These are phyloP conservation scores for Thymelicus lineola DNA, from an alignment of 2,888 invertebrate genomes.

Conservation along the genomic window DNA sequence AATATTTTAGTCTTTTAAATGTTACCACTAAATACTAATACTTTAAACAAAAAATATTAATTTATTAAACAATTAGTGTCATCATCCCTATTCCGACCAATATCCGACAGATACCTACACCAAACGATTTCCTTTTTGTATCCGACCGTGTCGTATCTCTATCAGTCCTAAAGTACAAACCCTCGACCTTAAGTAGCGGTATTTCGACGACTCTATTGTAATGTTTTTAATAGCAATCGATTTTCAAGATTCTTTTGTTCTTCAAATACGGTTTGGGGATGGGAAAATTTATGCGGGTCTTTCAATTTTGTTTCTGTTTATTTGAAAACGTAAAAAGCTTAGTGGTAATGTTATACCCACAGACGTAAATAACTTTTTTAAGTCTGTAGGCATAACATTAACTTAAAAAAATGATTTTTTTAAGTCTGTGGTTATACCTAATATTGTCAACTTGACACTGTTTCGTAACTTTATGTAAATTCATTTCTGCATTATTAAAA, in stretches of 20 bases:
- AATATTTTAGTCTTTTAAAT: too few species aligned
- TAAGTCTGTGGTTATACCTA: too few species aligned
- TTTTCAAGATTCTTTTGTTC: constrained; percentile 25
- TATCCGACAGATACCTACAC: not conserved
- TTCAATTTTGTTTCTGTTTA: constrained; percentile 25
- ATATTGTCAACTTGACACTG: not conserved
- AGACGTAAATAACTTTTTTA: too few species aligned
- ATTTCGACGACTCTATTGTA: constrained; percentile 23
- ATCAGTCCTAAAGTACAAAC: constrained; percentile 7
- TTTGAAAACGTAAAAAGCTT: constrained; percentile 1
- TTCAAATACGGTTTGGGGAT: not conserved
- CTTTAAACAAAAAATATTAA: too few species aligned
- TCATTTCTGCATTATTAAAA: too few species aligned
- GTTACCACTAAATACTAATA: too few species aligned
- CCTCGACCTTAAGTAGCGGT: constrained; percentile 19
- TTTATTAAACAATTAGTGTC: too few species aligned
- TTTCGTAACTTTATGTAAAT: not conserved
- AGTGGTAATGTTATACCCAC: not conserved
- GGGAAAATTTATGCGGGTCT: constrained; percentile 11
- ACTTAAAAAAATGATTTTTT: too few species aligned
- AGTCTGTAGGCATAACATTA: too few species aligned
- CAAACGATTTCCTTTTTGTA: not conserved
- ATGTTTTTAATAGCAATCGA: constrained; percentile 21
- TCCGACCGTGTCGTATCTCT: not conserved
- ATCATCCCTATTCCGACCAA: too few species aligned